Evolutionary conservation across 2,113 vertebrate species (phyloP), one percentile per base, ranked within the genome.

Genomic region (Natator depressus): DNA sequence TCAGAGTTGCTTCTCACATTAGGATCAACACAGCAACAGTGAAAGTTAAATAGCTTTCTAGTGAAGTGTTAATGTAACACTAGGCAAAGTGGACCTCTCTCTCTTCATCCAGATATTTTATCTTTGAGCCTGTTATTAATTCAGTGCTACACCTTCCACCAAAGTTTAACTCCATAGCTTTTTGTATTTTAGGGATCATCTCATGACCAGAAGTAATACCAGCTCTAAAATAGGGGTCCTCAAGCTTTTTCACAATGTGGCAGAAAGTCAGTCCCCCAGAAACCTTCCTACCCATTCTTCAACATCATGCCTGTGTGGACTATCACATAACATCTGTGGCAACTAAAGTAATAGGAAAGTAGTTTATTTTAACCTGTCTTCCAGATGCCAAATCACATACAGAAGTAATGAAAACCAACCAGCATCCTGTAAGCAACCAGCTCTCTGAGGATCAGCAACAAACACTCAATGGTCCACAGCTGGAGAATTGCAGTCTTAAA

Each of bases 361-460:
- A 69, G 69, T 75, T 24, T 22, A 22, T 24, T 75, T 96, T 96
- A 93, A 93, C 82, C 93, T 90, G 82, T 54, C 80, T 91, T 93
- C 90, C 88, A 85, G 19, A 50, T 69, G 51, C 42, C 93, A 94
- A 59, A n/a, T 3, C 0, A 2, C 13, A 88, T 55, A 91, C 94
- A 97, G 94, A 98, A 96, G 92, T 90, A 94, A 95, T 1, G 1
- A 78, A 76, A 91, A 95, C 89, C 20, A 27, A 49, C 47, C 38
- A 53, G 75, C 5, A 83, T 27, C 20, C 69, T 14, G 46, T 20
- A 38, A 55, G 24, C 42, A n/a, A 46, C 22, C n/a, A 55, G 4
- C n/a, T 57, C 22, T 20, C 29, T 50, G 8, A 19, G 53, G 20
- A 51, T 51, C 38, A 35, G 29, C 46, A 17, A 22, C 31, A 49